These are phyloP conservation scores for Thaumetopoea pityocampa DNA, from an alignment of 1,140 invertebrate genomes.

Conservation along the genomic window DNA sequence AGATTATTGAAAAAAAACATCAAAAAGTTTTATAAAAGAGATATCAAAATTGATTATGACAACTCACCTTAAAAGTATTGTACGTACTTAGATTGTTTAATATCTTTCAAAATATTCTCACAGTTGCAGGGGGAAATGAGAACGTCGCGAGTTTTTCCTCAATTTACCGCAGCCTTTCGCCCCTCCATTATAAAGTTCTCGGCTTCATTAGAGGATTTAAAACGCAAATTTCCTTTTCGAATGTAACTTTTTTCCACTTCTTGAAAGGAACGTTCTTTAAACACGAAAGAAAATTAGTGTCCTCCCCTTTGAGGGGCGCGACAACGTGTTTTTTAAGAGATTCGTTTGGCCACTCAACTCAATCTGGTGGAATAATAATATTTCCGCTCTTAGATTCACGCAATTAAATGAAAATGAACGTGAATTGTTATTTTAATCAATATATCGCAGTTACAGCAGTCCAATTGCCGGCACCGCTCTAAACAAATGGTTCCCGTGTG, in stretches of 20 bases:
- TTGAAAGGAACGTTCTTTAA: conserved; percentile 71
- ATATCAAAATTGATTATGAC: too few relatives aligned
- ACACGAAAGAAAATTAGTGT: conserved; percentile 72
- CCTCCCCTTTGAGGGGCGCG: conserved; percentile 67
- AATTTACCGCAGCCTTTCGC: conserved; percentile 68
- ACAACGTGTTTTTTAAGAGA: conserved; percentile 60
- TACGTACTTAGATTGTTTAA: too few relatives aligned
- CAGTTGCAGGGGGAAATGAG: too few relatives aligned
- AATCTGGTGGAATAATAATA: conserved; percentile 59
- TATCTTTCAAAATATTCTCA: not conserved
- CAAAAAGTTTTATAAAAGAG: too few relatives aligned
- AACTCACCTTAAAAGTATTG: too few relatives aligned
- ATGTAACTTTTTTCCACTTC: conserved; percentile 75
- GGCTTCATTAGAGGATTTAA: conserved; percentile 76
- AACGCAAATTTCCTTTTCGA: conserved; percentile 76
- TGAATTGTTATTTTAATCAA: not conserved
- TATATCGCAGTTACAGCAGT: too few relatives aligned
- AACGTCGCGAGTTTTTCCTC: conserved; percentile 50
- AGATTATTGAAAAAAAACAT: too few relatives aligned
- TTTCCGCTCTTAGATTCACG: conserved; percentile 21
- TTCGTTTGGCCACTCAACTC: conserved; percentile 58
- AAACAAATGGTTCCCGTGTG: too few relatives aligned
- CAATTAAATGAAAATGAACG: conserved; percentile 7
- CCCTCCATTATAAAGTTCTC: conserved; percentile 74
- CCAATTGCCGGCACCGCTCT: too few relatives aligned